Evolutionary conservation across 2,888 invertebrate species (phyloP).

Genomic region (Phrixothrix hirtus): DNA sequence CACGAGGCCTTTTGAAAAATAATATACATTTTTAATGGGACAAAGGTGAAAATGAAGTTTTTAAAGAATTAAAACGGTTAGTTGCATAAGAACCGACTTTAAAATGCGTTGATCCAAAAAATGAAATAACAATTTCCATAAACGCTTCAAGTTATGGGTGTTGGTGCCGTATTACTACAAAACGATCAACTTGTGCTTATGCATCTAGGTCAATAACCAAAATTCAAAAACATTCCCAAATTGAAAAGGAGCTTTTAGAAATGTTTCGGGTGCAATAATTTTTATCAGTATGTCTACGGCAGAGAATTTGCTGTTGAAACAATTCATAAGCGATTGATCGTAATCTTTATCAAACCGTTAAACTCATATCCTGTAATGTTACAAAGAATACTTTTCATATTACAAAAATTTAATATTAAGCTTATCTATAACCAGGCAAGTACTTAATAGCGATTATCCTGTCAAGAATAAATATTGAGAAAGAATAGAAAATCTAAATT

Average conservation of each 20-base stretch:
- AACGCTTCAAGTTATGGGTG: conserved; percentile 14
- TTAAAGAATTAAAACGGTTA: conserved; percentile 14
- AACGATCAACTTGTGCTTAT: conserved; percentile 44
- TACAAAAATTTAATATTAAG: conserved; percentile 1
- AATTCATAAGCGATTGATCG: conserved; percentile 28
- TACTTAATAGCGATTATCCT: conserved; percentile 14
- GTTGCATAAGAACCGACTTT: background rate
- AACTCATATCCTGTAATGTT: conserved; percentile 7
- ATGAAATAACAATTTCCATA: conserved; percentile 11
- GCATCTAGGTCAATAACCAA: conserved; percentile 36
- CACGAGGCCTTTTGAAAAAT: conserved; percentile 6
- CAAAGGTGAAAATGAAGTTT: conserved; percentile 5
- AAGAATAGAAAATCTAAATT: too few relatives aligned
- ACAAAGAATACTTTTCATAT: conserved; percentile 8
- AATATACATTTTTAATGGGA: conserved; percentile 6
- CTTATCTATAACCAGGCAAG: conserved; percentile 3
- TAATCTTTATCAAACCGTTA: conserved; percentile 5
- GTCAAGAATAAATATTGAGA: conserved; percentile 8
- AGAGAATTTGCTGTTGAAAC: conserved; percentile 24
- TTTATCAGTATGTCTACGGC: conserved; percentile 44
- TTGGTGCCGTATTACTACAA: conserved; percentile 45
- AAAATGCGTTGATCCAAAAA: conserved; percentile 10
- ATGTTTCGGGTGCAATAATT: conserved; percentile 42
- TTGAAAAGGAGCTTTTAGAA: too few relatives aligned
- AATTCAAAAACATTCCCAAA: conserved; percentile 41